These are phyloP conservation scores for Myopa testacea DNA, from an alignment of 2,888 invertebrate species.

Conservation along the genomic window DNA sequence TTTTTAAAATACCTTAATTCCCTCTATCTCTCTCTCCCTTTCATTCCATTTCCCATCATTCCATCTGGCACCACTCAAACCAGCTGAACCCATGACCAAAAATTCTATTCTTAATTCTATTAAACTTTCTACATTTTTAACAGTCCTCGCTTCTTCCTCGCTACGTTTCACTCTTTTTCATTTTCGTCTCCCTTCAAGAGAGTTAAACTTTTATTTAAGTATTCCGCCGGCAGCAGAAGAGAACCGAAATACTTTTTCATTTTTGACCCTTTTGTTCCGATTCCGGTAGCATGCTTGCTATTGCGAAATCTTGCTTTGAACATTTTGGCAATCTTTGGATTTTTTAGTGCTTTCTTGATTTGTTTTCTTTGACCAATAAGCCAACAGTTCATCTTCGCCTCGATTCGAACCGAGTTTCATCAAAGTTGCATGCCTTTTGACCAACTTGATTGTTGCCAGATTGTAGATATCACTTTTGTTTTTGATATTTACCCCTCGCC, in stretches of 20 bases:
- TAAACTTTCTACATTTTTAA: too few species aligned
- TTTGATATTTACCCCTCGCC: too few species aligned
- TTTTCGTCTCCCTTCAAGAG: neutral
- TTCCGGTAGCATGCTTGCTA: too few species aligned
- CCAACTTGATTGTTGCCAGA: constrained; percentile 39
- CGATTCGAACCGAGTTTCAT: constrained; percentile 30
- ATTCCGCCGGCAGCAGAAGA: neutral
- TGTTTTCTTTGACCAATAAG: neutral
- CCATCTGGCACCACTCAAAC: too few species aligned
- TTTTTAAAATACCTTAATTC: too few species aligned
- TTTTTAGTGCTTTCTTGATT: too few species aligned
- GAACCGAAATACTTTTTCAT: neutral
- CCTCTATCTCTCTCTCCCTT: too few species aligned
- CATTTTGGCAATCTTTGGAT: neutral
- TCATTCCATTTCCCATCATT: too few species aligned
- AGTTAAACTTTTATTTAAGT: neutral
- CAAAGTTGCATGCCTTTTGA: constrained; percentile 40
- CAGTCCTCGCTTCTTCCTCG: too few species aligned
- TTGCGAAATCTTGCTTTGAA: neutral
- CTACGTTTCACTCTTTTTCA: neutral
- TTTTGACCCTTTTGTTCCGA: neutral
- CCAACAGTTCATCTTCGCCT: constrained; percentile 28
- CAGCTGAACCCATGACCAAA: too few species aligned
- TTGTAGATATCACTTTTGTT: neutral
- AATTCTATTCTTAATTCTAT: too few species aligned